Base-by-base conservation (phyloP, 2,113 vertebrate species). In the Rhombomys opimus region DNA sequence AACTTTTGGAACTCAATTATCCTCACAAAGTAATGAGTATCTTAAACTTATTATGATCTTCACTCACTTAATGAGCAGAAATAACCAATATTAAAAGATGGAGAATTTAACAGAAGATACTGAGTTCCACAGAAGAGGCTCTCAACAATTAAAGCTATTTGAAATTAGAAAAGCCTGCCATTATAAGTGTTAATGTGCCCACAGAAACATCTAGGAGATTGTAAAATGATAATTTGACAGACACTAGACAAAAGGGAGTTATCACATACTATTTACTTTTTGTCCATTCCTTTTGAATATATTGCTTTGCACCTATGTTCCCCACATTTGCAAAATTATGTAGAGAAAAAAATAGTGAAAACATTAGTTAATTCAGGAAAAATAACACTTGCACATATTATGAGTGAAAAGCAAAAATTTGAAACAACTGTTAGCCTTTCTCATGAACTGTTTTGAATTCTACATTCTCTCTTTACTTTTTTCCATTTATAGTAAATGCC, bases 1-100 rank as follows among this genome's bases (percentile, higher is more conserved):
- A 78, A 77, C 35, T 86, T 38, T 77, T 81, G 0, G 70, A 67
- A 86, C 13, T 88, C 32, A 81, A 18, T 92, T 95, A 82, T 97
- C 68, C 50, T 18, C 80, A 54, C 2, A n/a, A 23, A 91, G 13
- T 78, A 54, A 30, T 86, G 63, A 94, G 75, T 77, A 20, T 89
- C 95, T 93, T 70, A 27, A 93, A 38, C 70, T 90, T 95, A 7
- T 80, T 78, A 67, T 65, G 18, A 59, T 1, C 12, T 35, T 50
- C 93, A 94, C 46, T 32, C 23, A n/a, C 23, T 87, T 84, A 73
- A 72, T 27, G 25, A 93, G 38, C 32, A 46, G 52, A 54, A 77
- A 76, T 50, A 54, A 82, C 22, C 86, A 85, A 96, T 46, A 91
- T 77, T 12, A 52, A 88, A 72, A 78, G 10, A 17, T 67, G 1